Conservation (phyloP, 2,888 invertebrate genomes). For the Tetragonisca angustula region DNA sequence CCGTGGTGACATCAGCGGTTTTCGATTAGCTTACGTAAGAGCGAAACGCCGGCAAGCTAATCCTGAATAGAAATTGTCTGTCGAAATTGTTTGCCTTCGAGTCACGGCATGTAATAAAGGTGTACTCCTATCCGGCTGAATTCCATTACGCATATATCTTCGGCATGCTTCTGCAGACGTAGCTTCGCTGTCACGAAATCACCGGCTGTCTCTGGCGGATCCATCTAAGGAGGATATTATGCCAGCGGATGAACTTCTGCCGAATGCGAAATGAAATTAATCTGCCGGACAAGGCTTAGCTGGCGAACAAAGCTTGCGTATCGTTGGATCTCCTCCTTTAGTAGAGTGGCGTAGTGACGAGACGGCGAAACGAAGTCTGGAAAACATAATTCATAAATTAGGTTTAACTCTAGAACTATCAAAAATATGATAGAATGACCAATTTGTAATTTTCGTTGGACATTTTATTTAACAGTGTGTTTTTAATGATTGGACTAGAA, state of each 20-base stretch:
- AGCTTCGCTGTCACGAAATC: conserved; percentile 36
- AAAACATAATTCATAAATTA: too few species aligned
- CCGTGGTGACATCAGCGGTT: conserved; percentile 38
- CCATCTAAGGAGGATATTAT: conserved; percentile 20
- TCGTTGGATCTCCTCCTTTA: not conserved
- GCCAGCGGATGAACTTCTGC: not conserved
- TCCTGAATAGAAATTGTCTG: conserved; percentile 57
- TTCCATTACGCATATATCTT: conserved; percentile 57
- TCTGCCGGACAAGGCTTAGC: not conserved
- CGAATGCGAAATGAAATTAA: conserved; percentile 38
- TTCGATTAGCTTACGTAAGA: conserved; percentile 24
- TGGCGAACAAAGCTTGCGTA: not conserved
- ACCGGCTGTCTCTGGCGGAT: conserved; percentile 1
- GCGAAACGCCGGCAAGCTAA: conserved; percentile 35
- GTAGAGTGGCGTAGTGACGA: not conserved
- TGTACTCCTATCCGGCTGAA: conserved; percentile 44
- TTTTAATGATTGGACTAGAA: too few species aligned
- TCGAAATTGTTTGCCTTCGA: conserved; percentile 51
- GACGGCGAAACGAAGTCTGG: not conserved
- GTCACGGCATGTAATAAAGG: conserved; percentile 48
- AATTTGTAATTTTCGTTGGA: too few species aligned
- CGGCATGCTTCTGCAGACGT: conserved; percentile 46
- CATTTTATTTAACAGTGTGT: too few species aligned
- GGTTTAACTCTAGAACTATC: too few species aligned
- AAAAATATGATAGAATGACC: too few species aligned